phyloP scores from a whole-genome alignment of 2,797 vertebrate species.

The Cirrhinus molitorella region DNA sequence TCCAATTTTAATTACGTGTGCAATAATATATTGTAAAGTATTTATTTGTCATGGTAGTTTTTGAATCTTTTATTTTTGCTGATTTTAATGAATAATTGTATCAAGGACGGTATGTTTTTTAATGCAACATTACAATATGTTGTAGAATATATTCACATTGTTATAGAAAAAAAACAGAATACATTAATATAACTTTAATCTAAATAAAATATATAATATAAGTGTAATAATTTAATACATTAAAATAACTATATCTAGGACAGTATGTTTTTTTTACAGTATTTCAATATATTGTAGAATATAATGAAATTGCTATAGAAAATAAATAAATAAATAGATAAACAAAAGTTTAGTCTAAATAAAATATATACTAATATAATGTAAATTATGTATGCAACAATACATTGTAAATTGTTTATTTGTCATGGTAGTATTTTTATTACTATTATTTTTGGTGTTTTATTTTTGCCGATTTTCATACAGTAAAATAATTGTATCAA shows the following conservation, averaged over 20 bases:
- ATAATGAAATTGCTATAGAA: no score
- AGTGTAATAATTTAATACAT: no score
- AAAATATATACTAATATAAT: not conserved
- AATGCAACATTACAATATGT: not conserved
- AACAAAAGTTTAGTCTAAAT: no score
- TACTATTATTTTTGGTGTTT: not conserved
- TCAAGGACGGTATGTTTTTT: not conserved
- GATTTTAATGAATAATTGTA: not conserved
- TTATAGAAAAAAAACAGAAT: no score
- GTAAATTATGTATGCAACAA: not conserved
- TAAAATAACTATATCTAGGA: no score
- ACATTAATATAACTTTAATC: no score
- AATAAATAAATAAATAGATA: no score
- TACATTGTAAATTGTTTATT: not conserved
- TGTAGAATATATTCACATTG: not conserved
- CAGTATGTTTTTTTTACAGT: no score
- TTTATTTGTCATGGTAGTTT: not conserved
- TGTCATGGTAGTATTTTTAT: not conserved
- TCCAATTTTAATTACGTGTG: not conserved
- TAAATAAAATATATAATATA: no score
- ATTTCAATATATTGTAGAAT: no score
- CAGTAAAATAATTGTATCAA: no score
- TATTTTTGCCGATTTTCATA: not conserved
- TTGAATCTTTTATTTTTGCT: not conserved
- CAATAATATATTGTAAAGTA: not conserved